Evolutionary conservation across 37 sponge, comb jelly and placozoan species (phyloP), one percentile per base, ranked within the genome.

Genomic region (Tethya wilhelma): DNA sequence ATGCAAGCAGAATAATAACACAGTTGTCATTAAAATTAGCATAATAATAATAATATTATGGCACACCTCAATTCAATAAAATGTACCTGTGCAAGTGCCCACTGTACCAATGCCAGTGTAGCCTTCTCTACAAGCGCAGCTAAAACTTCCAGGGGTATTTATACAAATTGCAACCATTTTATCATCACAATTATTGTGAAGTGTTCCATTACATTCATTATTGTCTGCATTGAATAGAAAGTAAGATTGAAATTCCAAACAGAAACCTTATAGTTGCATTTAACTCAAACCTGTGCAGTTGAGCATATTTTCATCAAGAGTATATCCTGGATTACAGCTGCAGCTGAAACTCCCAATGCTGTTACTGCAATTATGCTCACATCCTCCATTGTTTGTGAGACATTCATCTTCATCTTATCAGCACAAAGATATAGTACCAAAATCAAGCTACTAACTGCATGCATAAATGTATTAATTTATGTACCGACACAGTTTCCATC

Each of bases 91-190:
- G 20, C 71, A 45, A n/a, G 3, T 7, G 37, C 75, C 59, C 5
- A 0, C 4, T 23, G 17, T 12, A 19, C 75, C 75, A 59, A 60
- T 28, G 30, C 71, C 59, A 79, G 59, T 41, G 64, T 66, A 86
- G 29, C 80, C 87, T 40, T 60, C n/a, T 7, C 56, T 66, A 65
- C 87, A 87, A 25, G 59, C 38, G 43, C 87, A 87, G 30, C 12
- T 56, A 42, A 64, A 85, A 45, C 78, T 85, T 14, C 86, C 86
- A 63, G 25, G 11, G 12, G 75, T 73, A 55, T 83, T 74, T 38
- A 20, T 62, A 64, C 83, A 83, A 11, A 32, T 44, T 57, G 74
- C 66, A 32, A 66, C 66, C 41, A 30, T 59, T 20, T 23, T 29
- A 69, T 58, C 73, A 11, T 44, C 41, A 32, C 4, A 9, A 65